These are phyloP conservation scores for Erythrolamprus reginae DNA, from an alignment of 2,113 vertebrate genomes.

Conservation along the genomic window DNA sequence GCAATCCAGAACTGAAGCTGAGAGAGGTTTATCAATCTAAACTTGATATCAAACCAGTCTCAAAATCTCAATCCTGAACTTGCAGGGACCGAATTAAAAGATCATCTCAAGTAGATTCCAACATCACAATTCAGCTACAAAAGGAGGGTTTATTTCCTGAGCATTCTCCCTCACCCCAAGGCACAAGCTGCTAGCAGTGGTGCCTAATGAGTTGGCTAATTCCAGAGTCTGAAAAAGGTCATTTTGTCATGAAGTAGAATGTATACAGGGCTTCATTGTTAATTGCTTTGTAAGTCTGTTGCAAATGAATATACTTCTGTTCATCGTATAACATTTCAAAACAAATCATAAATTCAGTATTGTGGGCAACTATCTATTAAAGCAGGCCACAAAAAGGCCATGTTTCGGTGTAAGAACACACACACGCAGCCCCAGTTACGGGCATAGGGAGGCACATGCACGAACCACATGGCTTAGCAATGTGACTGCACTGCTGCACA, in stretches of 20 bases:
- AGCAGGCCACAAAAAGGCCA: not conserved
- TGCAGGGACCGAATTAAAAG: not conserved
- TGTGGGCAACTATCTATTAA: not conserved
- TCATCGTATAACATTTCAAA: not conserved
- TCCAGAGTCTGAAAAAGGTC: not conserved
- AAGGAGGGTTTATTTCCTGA: not conserved
- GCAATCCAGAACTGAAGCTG: not conserved
- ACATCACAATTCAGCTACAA: not conserved
- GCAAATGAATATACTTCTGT: not conserved
- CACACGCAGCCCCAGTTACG: not conserved
- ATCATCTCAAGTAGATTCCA: not conserved
- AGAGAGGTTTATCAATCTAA: not conserved
- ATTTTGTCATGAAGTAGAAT: not conserved
- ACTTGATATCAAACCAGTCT: not conserved
- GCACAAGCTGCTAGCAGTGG: not conserved
- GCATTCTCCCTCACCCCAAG: not conserved
- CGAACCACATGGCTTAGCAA: not conserved
- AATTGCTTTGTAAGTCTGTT: not conserved
- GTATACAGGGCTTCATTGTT: not conserved
- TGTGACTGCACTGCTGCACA: not conserved
- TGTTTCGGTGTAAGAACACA: not conserved
- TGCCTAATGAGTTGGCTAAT: not conserved
- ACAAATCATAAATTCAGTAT: not conserved
- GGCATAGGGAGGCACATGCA: not conserved
- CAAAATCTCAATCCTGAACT: not conserved